Conservation (phyloP, 2,888 invertebrate genomes). For the Drosophila macrospina region DNA sequence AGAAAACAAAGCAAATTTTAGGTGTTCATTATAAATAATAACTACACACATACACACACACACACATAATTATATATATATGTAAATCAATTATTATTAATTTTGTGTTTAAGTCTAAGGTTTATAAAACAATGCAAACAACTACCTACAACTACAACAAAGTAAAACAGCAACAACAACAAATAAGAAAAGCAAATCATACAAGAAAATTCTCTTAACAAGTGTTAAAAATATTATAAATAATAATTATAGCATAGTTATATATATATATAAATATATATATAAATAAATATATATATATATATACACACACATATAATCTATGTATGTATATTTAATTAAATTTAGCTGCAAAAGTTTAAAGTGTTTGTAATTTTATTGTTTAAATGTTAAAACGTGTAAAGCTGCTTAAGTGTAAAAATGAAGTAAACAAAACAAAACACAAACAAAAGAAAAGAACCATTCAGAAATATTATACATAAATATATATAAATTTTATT, state of each 20-base stretch:
- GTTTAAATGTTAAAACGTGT: constrained; percentile 56
- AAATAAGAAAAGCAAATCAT: constrained; percentile 31
- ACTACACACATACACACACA: constrained; percentile 11
- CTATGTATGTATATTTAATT: constrained; percentile 53
- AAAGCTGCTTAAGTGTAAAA: constrained; percentile 41
- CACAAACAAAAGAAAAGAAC: constrained; percentile 33
- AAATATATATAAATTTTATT: constrained; percentile 28
- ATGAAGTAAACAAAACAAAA: constrained; percentile 18
- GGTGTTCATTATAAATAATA: constrained; percentile 61
- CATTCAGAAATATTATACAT: constrained; percentile 17
- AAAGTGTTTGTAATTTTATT: constrained; percentile 71
- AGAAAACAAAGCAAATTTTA: constrained; percentile 57
- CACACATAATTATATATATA: constrained; percentile 38
- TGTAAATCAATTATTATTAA: constrained; percentile 43
- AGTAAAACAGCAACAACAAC: constrained; percentile 30
- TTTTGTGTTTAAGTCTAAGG: constrained; percentile 48
- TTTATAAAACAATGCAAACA: constrained; percentile 71
- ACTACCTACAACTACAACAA: constrained; percentile 66
- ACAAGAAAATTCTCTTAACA: constrained; percentile 64
- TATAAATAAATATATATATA: constrained; percentile 25
- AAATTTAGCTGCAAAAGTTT: constrained; percentile 62
- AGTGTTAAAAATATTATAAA: constrained; percentile 57
- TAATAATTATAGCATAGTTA: constrained; percentile 39
- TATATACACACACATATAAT: constrained; percentile 28
- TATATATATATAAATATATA: constrained; percentile 33